Percentiles rank a stretch among this genome's conserved stretches.
Evolutionary conservation across 2,888 invertebrate species (phyloP).

Genomic region (Suillia variegata): DNA sequence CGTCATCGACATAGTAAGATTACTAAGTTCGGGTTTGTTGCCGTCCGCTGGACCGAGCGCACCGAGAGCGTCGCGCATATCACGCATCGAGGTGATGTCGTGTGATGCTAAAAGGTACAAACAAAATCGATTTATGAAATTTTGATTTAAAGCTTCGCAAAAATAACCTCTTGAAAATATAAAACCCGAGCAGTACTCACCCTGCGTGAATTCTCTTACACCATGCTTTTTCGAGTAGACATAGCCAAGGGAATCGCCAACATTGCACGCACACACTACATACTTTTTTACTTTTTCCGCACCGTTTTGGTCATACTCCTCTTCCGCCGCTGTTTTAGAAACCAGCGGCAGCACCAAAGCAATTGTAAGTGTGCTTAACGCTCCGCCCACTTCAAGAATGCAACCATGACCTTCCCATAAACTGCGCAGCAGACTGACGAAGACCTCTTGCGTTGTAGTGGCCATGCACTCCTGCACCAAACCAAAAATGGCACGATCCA

Average conservation of each 20-base stretch:
- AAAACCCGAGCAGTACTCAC: too few species aligned
- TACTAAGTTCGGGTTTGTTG: conserved; percentile 81
- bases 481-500: conserved; percentile 74
- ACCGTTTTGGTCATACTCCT: not conserved
- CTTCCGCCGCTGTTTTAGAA: conserved; percentile 25
- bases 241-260: conserved; percentile 88
- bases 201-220: conserved; percentile 82
- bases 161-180: not conserved
- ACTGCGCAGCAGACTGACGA: conserved; percentile 76
- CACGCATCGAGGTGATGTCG: conserved; percentile 77
- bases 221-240: conserved; percentile 77
- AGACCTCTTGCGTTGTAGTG: conserved; percentile 72
- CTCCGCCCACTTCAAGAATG: conserved; percentile 81
- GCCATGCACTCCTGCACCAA: conserved; percentile 59
- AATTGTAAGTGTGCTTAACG: conserved; percentile 83
- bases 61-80: conserved; percentile 88
- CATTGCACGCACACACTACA: conserved; percentile 84
- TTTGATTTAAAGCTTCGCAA: not conserved
- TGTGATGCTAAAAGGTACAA: conserved; percentile 78
- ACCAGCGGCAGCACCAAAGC: conserved; percentile 73
- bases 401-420: conserved; percentile 85
- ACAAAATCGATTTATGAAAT: conserved; percentile 16
- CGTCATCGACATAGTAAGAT: conserved; percentile 83
- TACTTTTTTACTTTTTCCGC: conserved; percentile 62
- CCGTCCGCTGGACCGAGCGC: conserved; percentile 88